Base-by-base conservation (phyloP, 2,888 invertebrate genomes). In the Drosophila monieri region DNA sequence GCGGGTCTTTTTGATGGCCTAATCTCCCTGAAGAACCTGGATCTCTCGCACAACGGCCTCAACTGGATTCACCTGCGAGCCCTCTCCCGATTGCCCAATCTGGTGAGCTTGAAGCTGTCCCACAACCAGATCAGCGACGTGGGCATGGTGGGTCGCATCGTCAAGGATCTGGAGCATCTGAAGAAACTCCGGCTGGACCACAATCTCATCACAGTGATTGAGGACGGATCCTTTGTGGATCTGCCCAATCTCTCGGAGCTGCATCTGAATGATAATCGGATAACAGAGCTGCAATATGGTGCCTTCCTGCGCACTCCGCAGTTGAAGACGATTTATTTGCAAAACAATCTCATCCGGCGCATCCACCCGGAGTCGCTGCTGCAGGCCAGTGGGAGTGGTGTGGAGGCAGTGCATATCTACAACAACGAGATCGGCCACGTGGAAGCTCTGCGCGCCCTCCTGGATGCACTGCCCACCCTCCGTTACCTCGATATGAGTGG, bases 341-440 rank as follows among this genome's bases (percentile, higher is more conserved):
- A 96, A 88, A 94, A 95, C 77, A 97, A 97, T 89, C 93, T 93
- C 56, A 94, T 97, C 47, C 93, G 94, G 54, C 94, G 95, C 80
- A 94, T 97, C 53, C 96, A 97, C 79, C 95, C 96, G 0, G 96
- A 96, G 90, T 96, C 96, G 59, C 96, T 97, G 90, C 91, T 96
- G 14, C 96, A 95, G 85, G 93, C 95, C 67, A 94, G 95, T 0
- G 94, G 94, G 3, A 95, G 94, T 80, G 94, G 95, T 2, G 93
- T 97, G 27, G 96, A 97, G 89, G 96, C 96, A 87, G 91, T 97
- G 6, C 95, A 94, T 91, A 92, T 97, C 32, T 94, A 95, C 55
- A 94, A 95, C 73, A 97, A 97, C 89, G 94, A 95, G 88, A 94
- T 97, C 18, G 94, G 94, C 78, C 95, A 96, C 78, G 94, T 96